phyloP scores from a whole-genome alignment of 2,797 vertebrate species.

The Limnodromus scolopaceus region DNA sequence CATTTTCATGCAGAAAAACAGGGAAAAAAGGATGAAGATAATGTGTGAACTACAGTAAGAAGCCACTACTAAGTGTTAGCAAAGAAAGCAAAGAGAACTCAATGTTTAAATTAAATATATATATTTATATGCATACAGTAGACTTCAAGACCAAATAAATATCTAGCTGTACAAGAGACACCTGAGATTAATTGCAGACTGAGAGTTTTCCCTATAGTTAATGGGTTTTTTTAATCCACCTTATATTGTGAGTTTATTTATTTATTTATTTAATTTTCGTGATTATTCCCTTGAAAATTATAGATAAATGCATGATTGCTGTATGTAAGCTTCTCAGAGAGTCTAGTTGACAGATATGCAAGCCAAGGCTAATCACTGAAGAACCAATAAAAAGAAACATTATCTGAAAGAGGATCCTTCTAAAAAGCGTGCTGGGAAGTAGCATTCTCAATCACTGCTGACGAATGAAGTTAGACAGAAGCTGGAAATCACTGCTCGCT shows the following conservation, averaged over 20 bases:
- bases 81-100: neutral
- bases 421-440: neutral
- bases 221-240: neutral
- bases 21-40: neutral
- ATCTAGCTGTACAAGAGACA: neutral
- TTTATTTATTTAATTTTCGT: neutral
- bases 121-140: neutral
- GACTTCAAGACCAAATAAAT: neutral
- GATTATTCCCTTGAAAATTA: neutral
- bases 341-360: rapidly evolving
- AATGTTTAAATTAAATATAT: neutral
- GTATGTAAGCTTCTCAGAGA: neutral
- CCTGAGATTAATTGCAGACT: neutral
- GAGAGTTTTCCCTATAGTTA: neutral
- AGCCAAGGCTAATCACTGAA: neutral
- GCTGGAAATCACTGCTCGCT: neutral
- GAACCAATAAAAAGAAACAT: neutral
- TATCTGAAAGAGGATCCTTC: neutral
- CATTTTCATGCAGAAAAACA: neutral
- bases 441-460: neutral
- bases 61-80: neutral
- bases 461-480: neutral
- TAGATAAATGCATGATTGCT: neutral
- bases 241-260: neutral
- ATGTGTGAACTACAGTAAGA: neutral